Base-by-base conservation (phyloP, 2,113 vertebrate genomes). In the Polypterus senegalus region DNA sequence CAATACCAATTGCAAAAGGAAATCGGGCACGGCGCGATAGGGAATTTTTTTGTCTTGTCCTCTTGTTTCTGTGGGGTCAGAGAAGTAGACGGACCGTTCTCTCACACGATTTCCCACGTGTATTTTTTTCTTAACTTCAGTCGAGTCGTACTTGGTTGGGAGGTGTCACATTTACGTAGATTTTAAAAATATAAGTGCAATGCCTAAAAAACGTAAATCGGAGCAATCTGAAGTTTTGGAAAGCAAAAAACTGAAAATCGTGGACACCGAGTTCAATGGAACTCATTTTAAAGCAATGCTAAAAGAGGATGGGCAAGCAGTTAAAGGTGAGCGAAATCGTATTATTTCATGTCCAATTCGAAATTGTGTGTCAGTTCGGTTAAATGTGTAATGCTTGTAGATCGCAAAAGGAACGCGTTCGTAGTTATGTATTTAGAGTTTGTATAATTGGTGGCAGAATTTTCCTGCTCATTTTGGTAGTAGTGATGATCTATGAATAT, bases 281-380 rank as follows among this genome's bases (percentile, higher is more conserved):
- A 73, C 82, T 48, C 76, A 68, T 11, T 94, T 97, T 74, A 97
- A 97, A 79, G 64, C 82, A 51, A 81, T 86, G 84, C 67, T 98
- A 7, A 87, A 82, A 60, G 87, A 91, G 0, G 81, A 91, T 0
- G 71, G 76, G 46, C 74, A 71, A 5, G 80, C 79, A 1, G 68
- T 66, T 60, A 81, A 78, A 8, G 94, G 94, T 97, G 64, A 79
- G 74, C 1, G 2, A 9, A 63, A n/a, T 46, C 44, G 1, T 6
- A 6, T n/a, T 58, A 5, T 3, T 9, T n/a, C n/a, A n/a, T n/a
- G n/a, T n/a, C n/a, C n/a, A n/a, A n/a, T n/a, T n/a, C n/a, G n/a
- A n/a, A n/a, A n/a, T n/a, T n/a, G n/a, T n/a, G n/a, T n/a, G n/a
- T n/a, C n/a, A n/a, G n/a, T n/a, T n/a, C n/a, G n/a, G n/a, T n/a